These are phyloP conservation scores for Pocillopora verrucosa DNA, from an alignment of 64 coral and sea anemone species.

Conservation along the genomic window DNA sequence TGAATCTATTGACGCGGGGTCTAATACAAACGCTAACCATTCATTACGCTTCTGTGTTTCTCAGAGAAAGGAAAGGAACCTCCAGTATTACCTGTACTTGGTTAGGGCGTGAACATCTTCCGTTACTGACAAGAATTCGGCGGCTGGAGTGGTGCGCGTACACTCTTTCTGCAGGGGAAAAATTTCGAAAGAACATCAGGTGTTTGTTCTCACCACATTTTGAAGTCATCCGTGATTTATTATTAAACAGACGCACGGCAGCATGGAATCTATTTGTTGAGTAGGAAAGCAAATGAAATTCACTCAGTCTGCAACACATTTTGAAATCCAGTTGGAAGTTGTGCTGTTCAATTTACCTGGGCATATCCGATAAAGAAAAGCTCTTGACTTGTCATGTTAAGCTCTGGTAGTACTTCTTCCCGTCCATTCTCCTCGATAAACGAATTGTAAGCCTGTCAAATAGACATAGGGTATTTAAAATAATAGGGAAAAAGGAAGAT, in stretches of 20 bases:
- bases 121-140: slow-evolving; percentile 82
- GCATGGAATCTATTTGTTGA: too few species aligned
- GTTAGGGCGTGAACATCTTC: slow-evolving; percentile 93
- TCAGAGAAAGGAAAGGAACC: too few species aligned
- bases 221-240: too few species aligned
- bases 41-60: too few species aligned
- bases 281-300: not conserved
- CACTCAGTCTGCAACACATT: not conserved
- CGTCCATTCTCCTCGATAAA: slow-evolving; percentile 57
- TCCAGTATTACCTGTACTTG: slow-evolving; percentile 73
- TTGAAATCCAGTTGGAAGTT: not conserved
- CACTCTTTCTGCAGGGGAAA: slow-evolving; percentile 86
- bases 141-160: slow-evolving; percentile 61
- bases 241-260: too few species aligned
- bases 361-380: slow-evolving; percentile 97
- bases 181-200: not conserved
- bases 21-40: too few species aligned
- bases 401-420: slow-evolving; percentile 67
- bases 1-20: too few species aligned
- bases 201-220: too few species aligned
- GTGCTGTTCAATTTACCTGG: slow-evolving; percentile 50
- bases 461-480: not conserved
- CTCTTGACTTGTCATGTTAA: slow-evolving; percentile 87
- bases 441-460: slow-evolving; percentile 73
- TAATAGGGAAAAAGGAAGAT: not conserved